Evolutionary conservation across 2,888 invertebrate species (phyloP).

Genomic region (Ophion ellenae): DNA sequence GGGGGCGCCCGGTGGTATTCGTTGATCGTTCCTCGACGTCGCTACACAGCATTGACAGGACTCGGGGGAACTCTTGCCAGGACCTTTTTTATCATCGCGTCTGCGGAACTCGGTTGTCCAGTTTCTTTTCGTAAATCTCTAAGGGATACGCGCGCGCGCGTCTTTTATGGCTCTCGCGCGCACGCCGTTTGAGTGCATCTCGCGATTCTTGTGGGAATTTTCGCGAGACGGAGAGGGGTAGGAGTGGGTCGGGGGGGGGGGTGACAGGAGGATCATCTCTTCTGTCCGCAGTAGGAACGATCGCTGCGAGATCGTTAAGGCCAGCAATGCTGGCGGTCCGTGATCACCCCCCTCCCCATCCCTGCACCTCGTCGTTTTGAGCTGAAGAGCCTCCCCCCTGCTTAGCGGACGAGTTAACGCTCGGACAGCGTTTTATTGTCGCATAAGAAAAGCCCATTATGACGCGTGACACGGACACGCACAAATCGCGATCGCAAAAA

Average conservation of each 20-base stretch:
- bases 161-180: constrained; percentile 45
- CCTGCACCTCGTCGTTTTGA: constrained; percentile 20
- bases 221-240: not conserved
- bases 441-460: constrained; percentile 65
- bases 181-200: constrained; percentile 13
- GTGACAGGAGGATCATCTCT: not conserved
- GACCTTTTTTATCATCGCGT: constrained; percentile 40
- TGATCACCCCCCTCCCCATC: constrained; percentile 2
- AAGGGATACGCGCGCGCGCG: constrained; percentile 17
- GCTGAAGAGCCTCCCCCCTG: too few species aligned
- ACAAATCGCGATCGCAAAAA: constrained; percentile 40
- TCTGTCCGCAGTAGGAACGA: too few species aligned
- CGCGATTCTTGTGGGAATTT: constrained; percentile 24
- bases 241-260: not conserved
- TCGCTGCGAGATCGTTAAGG: constrained; percentile 3
- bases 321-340: constrained; percentile 41
- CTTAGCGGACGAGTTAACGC: not conserved
- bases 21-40: too few species aligned
- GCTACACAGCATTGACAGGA: constrained; percentile 52
- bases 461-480: constrained; percentile 57
- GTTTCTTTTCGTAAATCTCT: constrained; percentile 54
- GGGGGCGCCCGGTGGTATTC: too few species aligned
- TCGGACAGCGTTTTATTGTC: constrained; percentile 45
- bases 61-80: constrained; percentile 54
- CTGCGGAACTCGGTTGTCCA: constrained; percentile 60